phyloP scores from a whole-genome alignment of 64 coral and sea anemone genomes.

The Exaiptasia diaphana region DNA sequence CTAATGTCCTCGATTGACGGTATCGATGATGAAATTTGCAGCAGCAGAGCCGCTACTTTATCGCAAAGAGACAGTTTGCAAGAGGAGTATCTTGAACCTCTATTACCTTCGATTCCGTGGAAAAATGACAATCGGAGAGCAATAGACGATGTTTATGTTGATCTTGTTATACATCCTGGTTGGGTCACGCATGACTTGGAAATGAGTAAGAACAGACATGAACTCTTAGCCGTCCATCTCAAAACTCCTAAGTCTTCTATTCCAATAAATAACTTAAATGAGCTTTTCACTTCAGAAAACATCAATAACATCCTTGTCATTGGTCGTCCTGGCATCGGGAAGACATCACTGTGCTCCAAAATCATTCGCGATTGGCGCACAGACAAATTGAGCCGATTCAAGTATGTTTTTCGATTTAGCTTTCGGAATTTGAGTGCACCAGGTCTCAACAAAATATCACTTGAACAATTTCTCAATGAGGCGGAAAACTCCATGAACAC shows the following conservation, averaged over 20 bases:
- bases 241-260: not conserved
- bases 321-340: conserved; percentile 37
- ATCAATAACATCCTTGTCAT: conserved; percentile 14
- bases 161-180: conserved; percentile 30
- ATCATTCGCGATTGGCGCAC: not conserved
- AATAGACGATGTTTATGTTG: conserved; percentile 23
- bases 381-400: not conserved
- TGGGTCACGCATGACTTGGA: not conserved
- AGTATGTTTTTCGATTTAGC: not conserved
- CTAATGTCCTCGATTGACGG: no score
- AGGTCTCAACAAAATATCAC: not conserved
- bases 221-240: not conserved
- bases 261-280: not conserved
- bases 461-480: conserved; percentile 19
- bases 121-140: not conserved
- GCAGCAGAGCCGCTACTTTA: no score
- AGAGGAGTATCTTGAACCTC: no score
- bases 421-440: conserved; percentile 22
- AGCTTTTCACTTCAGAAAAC: conserved; percentile 12
- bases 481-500: not conserved
- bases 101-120: not conserved
- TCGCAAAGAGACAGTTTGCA: no score
- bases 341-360: conserved; percentile 6
- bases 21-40: no score
- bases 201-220: conserved; percentile 10